Conservation (phyloP, 1,140 invertebrate species). For the Dendroctonus valens region DNA sequence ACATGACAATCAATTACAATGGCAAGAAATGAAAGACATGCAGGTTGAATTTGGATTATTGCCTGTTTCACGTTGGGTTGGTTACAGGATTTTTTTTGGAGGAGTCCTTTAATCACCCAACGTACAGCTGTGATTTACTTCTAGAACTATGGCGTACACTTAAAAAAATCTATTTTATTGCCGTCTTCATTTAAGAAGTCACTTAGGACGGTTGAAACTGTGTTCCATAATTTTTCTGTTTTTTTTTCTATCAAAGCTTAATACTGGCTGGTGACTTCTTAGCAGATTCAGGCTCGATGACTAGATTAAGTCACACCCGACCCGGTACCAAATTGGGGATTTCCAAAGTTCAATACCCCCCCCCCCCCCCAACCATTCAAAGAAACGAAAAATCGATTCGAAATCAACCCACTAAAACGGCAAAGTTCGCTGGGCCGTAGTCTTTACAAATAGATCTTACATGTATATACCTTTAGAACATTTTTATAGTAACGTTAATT, state of each 20-base stretch:
- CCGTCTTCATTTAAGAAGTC: slow-evolving; percentile 42
- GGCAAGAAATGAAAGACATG: slow-evolving; percentile 3
- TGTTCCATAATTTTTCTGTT: slow-evolving; percentile 12
- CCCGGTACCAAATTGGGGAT: neutral
- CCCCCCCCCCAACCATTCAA: too few relatives aligned
- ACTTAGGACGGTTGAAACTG: slow-evolving; percentile 44
- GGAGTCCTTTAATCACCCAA: too few relatives aligned
- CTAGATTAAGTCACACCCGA: slow-evolving; percentile 45
- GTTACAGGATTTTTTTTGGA: too few relatives aligned
- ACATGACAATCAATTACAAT: neutral
- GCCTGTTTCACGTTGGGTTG: too few relatives aligned
- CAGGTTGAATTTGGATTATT: slow-evolving; percentile 17
- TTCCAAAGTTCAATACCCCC: neutral
- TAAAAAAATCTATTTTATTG: slow-evolving; percentile 41
- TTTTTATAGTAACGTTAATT: too few relatives aligned
- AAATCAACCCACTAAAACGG: neutral
- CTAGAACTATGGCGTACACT: slow-evolving; percentile 45
- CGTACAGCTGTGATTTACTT: slow-evolving; percentile 31
- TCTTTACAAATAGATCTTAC: too few relatives aligned
- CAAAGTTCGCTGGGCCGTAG: neutral
- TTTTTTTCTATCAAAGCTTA: slow-evolving; percentile 36
- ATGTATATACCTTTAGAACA: too few relatives aligned
- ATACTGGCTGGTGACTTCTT: slow-evolving; percentile 49
- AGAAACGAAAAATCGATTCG: neutral
- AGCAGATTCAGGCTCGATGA: slow-evolving; percentile 43